phyloP scores from a whole-genome alignment of 2,888 invertebrate species.

The Polia nebulosa region DNA sequence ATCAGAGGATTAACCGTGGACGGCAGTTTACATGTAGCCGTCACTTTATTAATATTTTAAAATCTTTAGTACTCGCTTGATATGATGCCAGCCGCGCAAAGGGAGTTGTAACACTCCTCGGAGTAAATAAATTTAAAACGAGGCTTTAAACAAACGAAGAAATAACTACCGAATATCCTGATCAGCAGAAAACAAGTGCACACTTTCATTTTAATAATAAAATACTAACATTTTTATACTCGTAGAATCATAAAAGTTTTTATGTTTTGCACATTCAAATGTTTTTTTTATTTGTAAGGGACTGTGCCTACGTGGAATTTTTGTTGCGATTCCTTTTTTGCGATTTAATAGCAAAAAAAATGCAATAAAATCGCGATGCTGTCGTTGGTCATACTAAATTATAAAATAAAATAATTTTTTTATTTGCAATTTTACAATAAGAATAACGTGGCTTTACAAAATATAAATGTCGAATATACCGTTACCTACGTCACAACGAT shows the following conservation, averaged over 20 bases:
- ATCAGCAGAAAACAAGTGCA: slow-evolving; percentile 33
- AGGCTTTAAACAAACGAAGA: neutral
- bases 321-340: neutral
- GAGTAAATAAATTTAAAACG: neutral
- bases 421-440: too few relatives aligned
- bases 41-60: neutral
- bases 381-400: too few relatives aligned
- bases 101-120: neutral
- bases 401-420: too few relatives aligned
- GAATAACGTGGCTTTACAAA: too few relatives aligned
- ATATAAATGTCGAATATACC: too few relatives aligned
- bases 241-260: slow-evolving; percentile 2
- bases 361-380: too few relatives aligned
- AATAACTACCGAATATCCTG: slow-evolving; percentile 39
- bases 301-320: neutral
- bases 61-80: neutral
- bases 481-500: too few relatives aligned
- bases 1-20: too few relatives aligned
- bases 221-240: slow-evolving; percentile 29
- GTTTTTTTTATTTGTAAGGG: slow-evolving; percentile 13
- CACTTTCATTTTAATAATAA: slow-evolving; percentile 46
- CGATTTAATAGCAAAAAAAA: too few relatives aligned
- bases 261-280: neutral
- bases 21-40: too few relatives aligned
- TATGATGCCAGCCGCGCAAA: neutral